phyloP scores from a whole-genome alignment of 2,797 vertebrate genomes.

The Prionace glauca region DNA sequence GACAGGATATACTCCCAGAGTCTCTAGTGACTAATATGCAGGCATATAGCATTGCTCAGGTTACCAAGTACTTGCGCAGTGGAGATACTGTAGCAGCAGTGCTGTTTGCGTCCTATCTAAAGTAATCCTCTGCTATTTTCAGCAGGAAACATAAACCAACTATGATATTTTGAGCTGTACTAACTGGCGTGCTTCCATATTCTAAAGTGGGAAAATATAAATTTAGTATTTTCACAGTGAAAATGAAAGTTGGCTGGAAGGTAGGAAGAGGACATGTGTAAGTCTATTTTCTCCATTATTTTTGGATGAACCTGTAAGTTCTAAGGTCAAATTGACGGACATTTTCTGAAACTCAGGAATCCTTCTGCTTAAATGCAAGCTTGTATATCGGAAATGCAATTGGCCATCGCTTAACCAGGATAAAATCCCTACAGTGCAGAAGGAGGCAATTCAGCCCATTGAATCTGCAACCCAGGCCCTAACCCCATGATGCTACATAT shows the following conservation, averaged over 20 bases:
- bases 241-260: neutral
- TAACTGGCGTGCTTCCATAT: neutral
- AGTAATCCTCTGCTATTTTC: neutral
- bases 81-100: neutral
- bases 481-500: too few relatives aligned
- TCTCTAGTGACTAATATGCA: neutral
- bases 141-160: neutral
- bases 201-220: neutral
- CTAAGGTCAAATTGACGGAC: neutral
- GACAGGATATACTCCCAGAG: neutral
- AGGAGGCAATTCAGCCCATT: too few relatives aligned
- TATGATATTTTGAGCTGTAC: neutral
- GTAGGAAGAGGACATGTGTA: neutral
- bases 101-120: neutral
- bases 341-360: neutral
- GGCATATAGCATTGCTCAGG: neutral
- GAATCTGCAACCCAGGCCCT: too few relatives aligned
- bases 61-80: neutral
- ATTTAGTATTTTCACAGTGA: neutral
- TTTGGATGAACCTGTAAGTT: neutral
- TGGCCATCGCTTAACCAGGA: neutral
- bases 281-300: neutral
- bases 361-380: neutral
- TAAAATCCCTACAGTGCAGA: too few relatives aligned
- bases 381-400: neutral